These are phyloP conservation scores for Brenthis ino DNA, from an alignment of 2,888 invertebrate species.

Conservation along the genomic window DNA sequence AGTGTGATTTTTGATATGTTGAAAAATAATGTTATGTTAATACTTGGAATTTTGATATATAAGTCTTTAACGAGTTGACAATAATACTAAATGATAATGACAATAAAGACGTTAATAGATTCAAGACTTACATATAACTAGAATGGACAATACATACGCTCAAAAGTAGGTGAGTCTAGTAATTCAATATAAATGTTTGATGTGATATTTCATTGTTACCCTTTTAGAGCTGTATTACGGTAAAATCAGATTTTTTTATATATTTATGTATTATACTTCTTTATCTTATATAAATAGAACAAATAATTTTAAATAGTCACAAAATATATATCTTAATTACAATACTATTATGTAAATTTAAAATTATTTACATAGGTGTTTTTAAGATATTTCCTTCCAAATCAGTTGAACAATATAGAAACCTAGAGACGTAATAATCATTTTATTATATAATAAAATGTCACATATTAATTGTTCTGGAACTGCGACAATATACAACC, in stretches of 20 bases:
- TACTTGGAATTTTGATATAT: background rate
- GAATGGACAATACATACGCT: background rate
- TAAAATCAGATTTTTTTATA: background rate
- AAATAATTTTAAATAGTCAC: no score
- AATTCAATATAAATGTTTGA: background rate
- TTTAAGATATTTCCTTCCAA: no score
- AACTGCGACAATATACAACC: no score
- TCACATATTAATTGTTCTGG: no score
- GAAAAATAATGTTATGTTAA: background rate
- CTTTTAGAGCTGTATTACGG: constrained; percentile 5
- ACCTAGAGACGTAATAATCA: no score
- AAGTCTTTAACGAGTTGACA: background rate
- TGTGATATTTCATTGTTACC: constrained; percentile 18
- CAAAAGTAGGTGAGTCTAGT: no score
- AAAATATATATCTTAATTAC: no score
- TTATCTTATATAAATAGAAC: no score
- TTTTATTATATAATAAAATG: no score
- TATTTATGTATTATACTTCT: background rate
- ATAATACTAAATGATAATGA: constrained; percentile 15
- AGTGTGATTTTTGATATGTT: background rate
- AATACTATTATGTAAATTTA: no score
- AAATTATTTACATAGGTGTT: no score
- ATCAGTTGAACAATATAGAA: background rate
- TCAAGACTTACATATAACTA: background rate
- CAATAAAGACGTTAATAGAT: constrained; percentile 12